Evolutionary conservation across 2,113 vertebrate genomes (phyloP), one percentile per base, ranked within the genome.

Genomic region (Microtus ochrogaster): DNA sequence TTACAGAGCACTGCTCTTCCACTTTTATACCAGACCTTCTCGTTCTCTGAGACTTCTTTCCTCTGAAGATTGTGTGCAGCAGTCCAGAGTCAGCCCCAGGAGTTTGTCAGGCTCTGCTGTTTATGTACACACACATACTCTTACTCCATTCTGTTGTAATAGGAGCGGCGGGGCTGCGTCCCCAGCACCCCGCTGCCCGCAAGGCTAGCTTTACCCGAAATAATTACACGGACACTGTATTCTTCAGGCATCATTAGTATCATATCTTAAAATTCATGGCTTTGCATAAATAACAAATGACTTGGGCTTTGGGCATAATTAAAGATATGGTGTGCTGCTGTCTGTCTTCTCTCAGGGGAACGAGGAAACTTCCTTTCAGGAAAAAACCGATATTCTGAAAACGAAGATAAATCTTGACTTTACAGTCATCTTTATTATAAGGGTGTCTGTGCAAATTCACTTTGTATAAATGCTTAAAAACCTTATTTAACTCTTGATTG

Each of bases 301-400:
- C 73, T 91, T 92, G 65, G 79, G 10, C 70, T 91, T 89, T 96
- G 44, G 58, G 65, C 24, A 88, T 87, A 95, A 94, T 94, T 94
- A 76, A 92, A 68, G 47, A 91, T 58, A 86, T 55, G 41, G 41
- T 93, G 70, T 87, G 10, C 55, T 95, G 33, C 26, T 94, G 47
- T 58, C 55, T 70, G 41, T 74, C 55, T 70, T 90, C 47, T 82
- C 58, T 93, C 79, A 77, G 30, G 83, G 10, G 41, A 93, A 73
- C 78, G 74, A 91, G 44, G 26, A 96, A 86, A 61, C 58, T 94
- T 89, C 39, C 74, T 91, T 94, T 36, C 73, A 95, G 58, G 65
- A 78, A 94, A 84, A 91, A 28, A 49, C 55, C 89, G 41, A 70
- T 39, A 39, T 79, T 94, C 52, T 95, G 26, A 47, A 86, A 66